Conservation (phyloP, 2,888 invertebrate genomes). For the Acleris sparsana region DNA sequence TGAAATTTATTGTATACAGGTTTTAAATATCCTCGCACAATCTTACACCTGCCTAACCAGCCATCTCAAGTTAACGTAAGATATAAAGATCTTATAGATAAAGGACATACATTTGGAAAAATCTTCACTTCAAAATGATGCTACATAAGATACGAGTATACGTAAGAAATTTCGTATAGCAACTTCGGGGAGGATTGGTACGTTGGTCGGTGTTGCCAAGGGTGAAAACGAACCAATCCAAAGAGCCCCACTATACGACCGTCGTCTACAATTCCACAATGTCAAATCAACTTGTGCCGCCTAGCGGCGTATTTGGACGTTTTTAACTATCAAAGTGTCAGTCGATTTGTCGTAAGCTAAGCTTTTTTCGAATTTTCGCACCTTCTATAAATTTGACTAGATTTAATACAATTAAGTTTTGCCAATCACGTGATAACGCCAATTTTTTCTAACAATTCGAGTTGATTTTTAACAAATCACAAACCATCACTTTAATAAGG, state of each 20-base stretch:
- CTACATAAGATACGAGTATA: constrained; percentile 67
- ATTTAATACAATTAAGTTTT: constrained; percentile 70
- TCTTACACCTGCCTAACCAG: constrained; percentile 79
- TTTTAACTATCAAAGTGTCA: constrained; percentile 64
- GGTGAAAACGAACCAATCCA: constrained; percentile 26
- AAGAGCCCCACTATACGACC: constrained; percentile 41
- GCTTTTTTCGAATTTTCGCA: constrained; percentile 58
- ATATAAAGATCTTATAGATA: constrained; percentile 78
- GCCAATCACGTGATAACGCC: constrained; percentile 71
- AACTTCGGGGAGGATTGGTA: constrained; percentile 18
- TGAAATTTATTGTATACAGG: constrained; percentile 84
- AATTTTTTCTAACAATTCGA: constrained; percentile 55
- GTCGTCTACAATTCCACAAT: constrained; percentile 77
- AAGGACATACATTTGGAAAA: constrained; percentile 77
- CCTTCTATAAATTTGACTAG: constrained; percentile 79
- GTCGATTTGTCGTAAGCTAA: constrained; percentile 73
- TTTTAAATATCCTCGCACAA: constrained; percentile 82
- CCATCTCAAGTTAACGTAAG: constrained; percentile 79
- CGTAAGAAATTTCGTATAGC: constrained; percentile 53
- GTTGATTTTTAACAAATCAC: constrained; percentile 52
- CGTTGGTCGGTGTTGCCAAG: constrained; percentile 8
- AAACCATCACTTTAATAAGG: constrained; percentile 72
- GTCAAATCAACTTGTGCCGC: constrained; percentile 77
- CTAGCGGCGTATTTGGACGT: constrained; percentile 78
- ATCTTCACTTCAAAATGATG: constrained; percentile 64